Base-by-base conservation (phyloP, 2,113 vertebrate genomes). In the Lethenteron reissneri region DNA sequence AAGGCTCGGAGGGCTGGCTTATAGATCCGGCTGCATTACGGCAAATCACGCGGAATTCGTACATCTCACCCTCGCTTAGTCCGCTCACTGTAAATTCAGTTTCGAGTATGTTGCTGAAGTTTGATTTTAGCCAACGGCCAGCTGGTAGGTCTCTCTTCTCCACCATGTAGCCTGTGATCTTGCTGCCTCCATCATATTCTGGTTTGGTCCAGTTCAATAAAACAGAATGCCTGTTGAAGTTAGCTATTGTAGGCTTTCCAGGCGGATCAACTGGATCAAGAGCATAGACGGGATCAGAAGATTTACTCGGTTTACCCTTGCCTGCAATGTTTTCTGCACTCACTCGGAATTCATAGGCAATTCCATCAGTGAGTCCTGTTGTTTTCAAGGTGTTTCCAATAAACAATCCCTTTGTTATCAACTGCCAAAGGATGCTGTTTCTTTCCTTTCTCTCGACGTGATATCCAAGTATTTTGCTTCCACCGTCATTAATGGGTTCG, bases 171-270 rank as follows among this genome's bases (percentile, higher is more conserved):
- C 92, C 91, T 72, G 90, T 96, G 76, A 99, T 94, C 80, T 97
- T 99, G 79, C 95, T 96, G 57, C 94, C 94, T 76, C 94, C 94
- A 72, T 92, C 91, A 74, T 96, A 99, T 76, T 96, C 87, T 74
- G 94, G 94, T 77, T 94, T 99, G 74, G 84, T 82, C 94, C 94
- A 99, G 76, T 87, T 84, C 77, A 99, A 81, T 69, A 89, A 84
- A 74, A 99, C 86, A 58, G 84, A 83, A 78, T 89, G 89, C 78
- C 91, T 91, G 69, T 85, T 92, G 73, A 95, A 85, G 76, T 84
- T 85, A 70, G 87, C 79, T 75, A 91, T 85, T 75, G 84, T 57
- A 1, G 94, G 92, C 74, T 91, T 88, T 75, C 94, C 87, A 70
- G 94, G 94, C 72, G 92, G 86, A 77, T 99, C 94, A 70, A 97